Percentiles rank a stretch among this genome's conserved stretches.
phyloP scores from a whole-genome alignment of 2,113 vertebrate genomes.

The Eupsittula cactorum region DNA sequence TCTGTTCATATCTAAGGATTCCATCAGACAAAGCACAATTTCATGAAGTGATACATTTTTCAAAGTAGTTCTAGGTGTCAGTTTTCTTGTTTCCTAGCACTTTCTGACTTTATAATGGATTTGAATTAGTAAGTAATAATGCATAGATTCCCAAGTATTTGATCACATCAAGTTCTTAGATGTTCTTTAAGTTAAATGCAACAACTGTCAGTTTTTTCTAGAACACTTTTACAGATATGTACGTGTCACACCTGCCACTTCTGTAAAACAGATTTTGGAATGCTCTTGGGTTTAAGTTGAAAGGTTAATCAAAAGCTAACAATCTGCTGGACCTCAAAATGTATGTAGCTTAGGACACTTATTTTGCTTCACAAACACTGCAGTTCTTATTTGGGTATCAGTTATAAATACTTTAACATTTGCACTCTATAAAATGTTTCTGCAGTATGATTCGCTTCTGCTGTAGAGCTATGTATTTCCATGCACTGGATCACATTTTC shows the following conservation, averaged over 20 bases:
- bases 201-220: not conserved
- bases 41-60: not conserved
- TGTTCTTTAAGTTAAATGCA: not conserved
- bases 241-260: not conserved
- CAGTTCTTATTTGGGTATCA: not conserved
- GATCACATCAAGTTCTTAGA: not conserved
- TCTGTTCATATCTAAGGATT: not conserved
- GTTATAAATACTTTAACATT: not conserved
- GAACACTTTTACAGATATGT: not conserved
- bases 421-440: not conserved
- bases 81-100: not conserved
- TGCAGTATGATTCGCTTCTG: not conserved
- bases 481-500: not conserved
- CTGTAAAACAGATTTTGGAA: not conserved
- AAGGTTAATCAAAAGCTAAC: not conserved
- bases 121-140: not conserved
- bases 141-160: not conserved
- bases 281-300: not conserved
- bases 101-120: not conserved
- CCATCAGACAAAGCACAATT: not conserved
- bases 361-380: not conserved
- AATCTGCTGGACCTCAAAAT: not conserved
- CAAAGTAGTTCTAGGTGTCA: not conserved
- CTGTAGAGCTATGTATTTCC: not conserved
- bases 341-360: not conserved